Conservation (phyloP, 1,140 invertebrate species). For the Tigriopus japonicus region DNA sequence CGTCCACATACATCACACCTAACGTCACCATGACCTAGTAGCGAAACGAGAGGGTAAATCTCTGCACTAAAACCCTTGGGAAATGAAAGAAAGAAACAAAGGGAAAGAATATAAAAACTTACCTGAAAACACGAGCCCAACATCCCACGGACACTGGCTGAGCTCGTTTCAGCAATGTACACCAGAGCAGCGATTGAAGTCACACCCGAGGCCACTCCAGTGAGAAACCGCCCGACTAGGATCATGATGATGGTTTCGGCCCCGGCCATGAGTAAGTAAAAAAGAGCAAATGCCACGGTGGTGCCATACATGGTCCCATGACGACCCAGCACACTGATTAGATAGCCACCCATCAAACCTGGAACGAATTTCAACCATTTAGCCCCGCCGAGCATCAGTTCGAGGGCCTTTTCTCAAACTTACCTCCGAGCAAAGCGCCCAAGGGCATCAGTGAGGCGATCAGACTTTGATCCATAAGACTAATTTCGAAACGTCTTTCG, state of each 20-base stretch:
- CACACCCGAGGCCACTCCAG: constrained; percentile 9
- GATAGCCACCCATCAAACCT: background rate
- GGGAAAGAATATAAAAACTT: too few species aligned
- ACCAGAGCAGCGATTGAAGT: background rate
- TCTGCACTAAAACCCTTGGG: too few species aligned
- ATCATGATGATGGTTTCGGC: background rate
- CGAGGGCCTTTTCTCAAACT: too few species aligned
- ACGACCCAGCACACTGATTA: background rate
- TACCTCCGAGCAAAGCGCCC: background rate
- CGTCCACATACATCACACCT: background rate
- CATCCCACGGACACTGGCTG: constrained; percentile 2
- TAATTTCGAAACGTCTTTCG: background rate
- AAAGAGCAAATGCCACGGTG: background rate
- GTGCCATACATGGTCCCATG: background rate
- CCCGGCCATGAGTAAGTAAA: background rate
- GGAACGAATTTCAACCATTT: too few species aligned
- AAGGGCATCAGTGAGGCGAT: background rate
- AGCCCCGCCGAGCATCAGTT: too few species aligned
- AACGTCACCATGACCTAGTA: constrained; percentile 8
- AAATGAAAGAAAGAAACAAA: too few species aligned
- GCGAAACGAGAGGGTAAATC: too few species aligned
- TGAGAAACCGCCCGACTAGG: background rate
- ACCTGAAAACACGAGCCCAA: constrained; percentile 6
- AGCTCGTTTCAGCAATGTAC: constrained; percentile 13
- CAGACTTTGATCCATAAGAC: too few species aligned